Evolutionary conservation across 2,113 vertebrate species (phyloP).

Genomic region (Anoura caudifer): DNA sequence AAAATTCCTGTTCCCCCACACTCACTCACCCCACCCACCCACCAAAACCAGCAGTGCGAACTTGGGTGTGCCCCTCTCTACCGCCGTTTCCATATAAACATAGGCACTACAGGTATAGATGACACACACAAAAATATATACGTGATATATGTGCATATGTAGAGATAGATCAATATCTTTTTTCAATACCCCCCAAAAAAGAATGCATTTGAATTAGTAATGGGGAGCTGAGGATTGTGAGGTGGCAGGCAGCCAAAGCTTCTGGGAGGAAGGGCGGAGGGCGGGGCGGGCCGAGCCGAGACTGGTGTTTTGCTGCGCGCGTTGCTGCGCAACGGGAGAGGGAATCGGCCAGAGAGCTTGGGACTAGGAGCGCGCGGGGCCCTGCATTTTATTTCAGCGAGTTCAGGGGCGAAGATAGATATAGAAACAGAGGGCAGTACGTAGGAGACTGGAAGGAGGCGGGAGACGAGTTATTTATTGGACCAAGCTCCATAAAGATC

Average conservation of each 20-base stretch:
- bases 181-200: not conserved
- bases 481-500: not conserved
- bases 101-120: not conserved
- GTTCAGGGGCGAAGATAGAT: slow-evolving; percentile 35
- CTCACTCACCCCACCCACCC: not conserved
- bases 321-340: slow-evolving; percentile 81
- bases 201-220: slow-evolving; percentile 70
- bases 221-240: slow-evolving; percentile 43
- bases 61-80: not conserved
- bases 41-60: not conserved
- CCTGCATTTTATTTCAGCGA: slow-evolving; percentile 49
- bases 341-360: not conserved
- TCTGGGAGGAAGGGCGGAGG: slow-evolving; percentile 44
- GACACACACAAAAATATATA: too few relatives aligned
- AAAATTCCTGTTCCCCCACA: not conserved
- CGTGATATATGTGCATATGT: too few relatives aligned
- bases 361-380: slow-evolving; percentile 50
- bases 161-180: not conserved
- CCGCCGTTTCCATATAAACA: not conserved
- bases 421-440: not conserved
- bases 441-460: not conserved
- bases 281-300: not conserved
- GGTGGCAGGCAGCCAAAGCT: slow-evolving; percentile 69
- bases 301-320: slow-evolving; percentile 76
- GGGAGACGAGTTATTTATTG: not conserved